A percentile compares a stretch with the other conserved stretches of the same genome.
Evolutionary conservation across 1,140 invertebrate species (phyloP).

Genomic region (Eurosta solidaginis): DNA sequence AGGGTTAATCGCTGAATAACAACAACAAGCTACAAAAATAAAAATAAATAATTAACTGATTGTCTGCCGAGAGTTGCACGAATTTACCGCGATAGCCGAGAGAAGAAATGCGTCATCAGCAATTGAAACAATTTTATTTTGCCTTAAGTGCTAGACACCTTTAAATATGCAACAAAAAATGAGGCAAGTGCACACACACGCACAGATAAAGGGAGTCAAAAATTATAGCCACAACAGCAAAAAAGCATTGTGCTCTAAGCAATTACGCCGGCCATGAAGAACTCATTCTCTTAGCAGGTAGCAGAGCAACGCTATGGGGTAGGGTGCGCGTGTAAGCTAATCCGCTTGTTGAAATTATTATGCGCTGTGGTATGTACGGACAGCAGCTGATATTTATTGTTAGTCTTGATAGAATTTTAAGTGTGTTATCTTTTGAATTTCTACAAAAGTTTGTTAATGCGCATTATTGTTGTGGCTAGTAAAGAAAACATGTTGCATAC

Average conservation of each 20-base stretch:
- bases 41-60: background rate
- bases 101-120: background rate
- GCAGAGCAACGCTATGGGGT: background rate
- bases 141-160: background rate
- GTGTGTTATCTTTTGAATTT: background rate
- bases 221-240: background rate
- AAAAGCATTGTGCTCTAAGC: background rate
- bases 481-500: conserved; percentile 54
- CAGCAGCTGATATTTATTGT: background rate
- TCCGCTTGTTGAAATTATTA: background rate
- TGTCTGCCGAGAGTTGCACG: background rate
- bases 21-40: background rate
- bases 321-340: background rate
- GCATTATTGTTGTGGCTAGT: conserved; percentile 45
- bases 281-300: background rate
- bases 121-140: background rate
- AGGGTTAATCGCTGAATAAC: background rate
- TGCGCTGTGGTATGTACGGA: background rate
- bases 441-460: background rate
- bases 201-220: background rate
- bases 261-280: background rate
- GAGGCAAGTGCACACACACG: background rate
- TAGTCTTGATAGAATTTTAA: background rate
- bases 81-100: background rate
- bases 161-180: background rate